Base-by-base conservation (phyloP, 2,888 invertebrate species). In the Tineola bisselliella region DNA sequence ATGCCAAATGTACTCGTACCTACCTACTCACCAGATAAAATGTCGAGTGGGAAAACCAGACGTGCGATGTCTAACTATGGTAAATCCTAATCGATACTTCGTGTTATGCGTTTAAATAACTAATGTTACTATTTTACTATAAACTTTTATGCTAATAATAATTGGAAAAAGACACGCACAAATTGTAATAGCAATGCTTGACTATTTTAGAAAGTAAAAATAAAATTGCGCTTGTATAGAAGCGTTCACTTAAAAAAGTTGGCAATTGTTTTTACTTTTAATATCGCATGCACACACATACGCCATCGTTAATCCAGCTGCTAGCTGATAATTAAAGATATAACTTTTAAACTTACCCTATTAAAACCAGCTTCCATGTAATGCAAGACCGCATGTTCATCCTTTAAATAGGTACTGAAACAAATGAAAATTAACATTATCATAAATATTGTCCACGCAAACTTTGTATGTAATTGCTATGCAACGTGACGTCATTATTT, bases 321-420 rank as follows among this genome's bases (percentile, higher is more conserved):
- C n/a, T n/a, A n/a, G n/a, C n/a, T n/a, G n/a, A n/a, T n/a, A n/a
- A 25, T 25, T 25, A 25, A 25, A 25, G 2, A 25, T 25, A 25
- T 25, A 6, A 4, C 6, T 43, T 6, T n/a, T 6, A 4, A 60
- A 84, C 91, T 91, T 88, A 96, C 97, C 90, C 95, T 91, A 84
- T 93, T 94, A 81, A 93, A 96, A 71, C 97, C 97, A 69, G 92
- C 91, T 75, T 95, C 94, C 70, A 96, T 84, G 69, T 94, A 90
- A 67, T 93, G 91, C 70, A 92, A 87, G 64, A 95, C 89, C 44
- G 90, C 90, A 65, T 92, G 90, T 75, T 96, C 96, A 72, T 95
- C 93, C 77, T 93, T 94, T 69, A 95, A 93, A 71, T 93, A 93
- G 68, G 90, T 90, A 79, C 96, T 96, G 88, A 57, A 91, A 90